Evolutionary conservation across 2,888 invertebrate genomes (phyloP).

Genomic region (Ischnura elegans): DNA sequence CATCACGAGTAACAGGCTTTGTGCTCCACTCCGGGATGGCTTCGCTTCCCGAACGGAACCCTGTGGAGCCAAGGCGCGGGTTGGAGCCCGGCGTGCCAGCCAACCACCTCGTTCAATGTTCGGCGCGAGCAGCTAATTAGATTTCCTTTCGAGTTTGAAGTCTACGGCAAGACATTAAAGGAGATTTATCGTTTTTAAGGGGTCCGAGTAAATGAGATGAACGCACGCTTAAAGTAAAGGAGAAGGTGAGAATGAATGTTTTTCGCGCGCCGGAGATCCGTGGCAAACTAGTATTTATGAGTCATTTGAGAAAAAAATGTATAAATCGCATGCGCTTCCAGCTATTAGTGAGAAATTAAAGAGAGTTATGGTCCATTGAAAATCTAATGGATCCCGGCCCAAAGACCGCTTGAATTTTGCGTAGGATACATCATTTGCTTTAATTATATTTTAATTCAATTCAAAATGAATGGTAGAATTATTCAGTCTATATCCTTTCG

Average conservation of each 20-base stretch:
- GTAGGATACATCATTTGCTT: no score
- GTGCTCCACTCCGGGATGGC: background rate
- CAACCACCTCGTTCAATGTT: background rate
- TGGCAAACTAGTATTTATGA: conserved; percentile 7
- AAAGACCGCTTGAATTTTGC: no score
- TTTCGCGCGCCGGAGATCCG: background rate
- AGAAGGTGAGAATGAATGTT: background rate
- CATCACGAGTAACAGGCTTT: background rate
- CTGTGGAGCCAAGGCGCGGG: no score
- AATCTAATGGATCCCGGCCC: background rate
- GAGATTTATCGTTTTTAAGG: conserved; percentile 12
- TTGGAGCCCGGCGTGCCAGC: no score
- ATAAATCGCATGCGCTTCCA: background rate
- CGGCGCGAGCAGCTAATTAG: background rate
- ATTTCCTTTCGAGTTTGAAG: conserved; percentile 5
- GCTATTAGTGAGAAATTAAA: background rate
- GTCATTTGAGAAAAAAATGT: conserved; percentile 14
- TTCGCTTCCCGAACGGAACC: background rate
- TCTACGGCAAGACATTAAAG: conserved; percentile 5
- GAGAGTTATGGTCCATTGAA: background rate
- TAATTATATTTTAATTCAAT: no score
- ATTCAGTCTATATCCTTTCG: no score
- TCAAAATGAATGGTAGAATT: no score
- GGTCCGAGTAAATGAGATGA: background rate
- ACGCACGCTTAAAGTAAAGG: background rate